phyloP scores from a whole-genome alignment of 2,888 invertebrate genomes.

The Ametastegia equiseti region DNA sequence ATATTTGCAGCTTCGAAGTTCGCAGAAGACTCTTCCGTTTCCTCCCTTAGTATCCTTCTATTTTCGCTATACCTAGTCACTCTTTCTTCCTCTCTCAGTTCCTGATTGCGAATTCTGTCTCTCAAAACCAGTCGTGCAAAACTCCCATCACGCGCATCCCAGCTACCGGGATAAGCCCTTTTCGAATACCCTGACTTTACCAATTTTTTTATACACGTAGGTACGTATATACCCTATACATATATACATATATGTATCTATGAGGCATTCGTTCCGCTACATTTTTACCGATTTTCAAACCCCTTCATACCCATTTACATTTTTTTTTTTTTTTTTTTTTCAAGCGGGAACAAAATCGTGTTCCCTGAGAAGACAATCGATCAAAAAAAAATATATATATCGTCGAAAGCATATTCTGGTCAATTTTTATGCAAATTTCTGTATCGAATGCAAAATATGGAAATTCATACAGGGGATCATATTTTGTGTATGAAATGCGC shows the following conservation, averaged over 20 bases:
- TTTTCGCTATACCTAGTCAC: conserved; percentile 10
- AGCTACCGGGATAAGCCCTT: conserved; percentile 24
- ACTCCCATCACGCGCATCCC: conserved; percentile 29
- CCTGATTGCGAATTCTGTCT: conserved; percentile 41
- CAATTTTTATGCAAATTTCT: no score
- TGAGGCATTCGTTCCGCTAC: not conserved
- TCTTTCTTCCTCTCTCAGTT: not conserved
- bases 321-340: not conserved
- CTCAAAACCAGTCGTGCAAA: conserved; percentile 37
- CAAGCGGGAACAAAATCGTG: no score
- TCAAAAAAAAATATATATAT: no score
- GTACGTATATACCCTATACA: not conserved
- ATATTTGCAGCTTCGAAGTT: conserved; percentile 13
- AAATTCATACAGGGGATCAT: no score
- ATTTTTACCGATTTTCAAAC: conserved; percentile 9
- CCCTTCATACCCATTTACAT: not conserved
- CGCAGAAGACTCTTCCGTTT: not conserved
- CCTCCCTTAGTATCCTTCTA: not conserved
- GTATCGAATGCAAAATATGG: no score
- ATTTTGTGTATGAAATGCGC: no score
- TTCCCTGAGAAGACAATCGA: not conserved
- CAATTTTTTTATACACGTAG: no score
- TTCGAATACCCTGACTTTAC: not conserved
- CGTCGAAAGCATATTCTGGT: no score
- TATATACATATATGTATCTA: not conserved